Evolutionary conservation across 1,140 invertebrate species (phyloP), one percentile per base, ranked within the genome.

Genomic region (Zaprionus capensis): DNA sequence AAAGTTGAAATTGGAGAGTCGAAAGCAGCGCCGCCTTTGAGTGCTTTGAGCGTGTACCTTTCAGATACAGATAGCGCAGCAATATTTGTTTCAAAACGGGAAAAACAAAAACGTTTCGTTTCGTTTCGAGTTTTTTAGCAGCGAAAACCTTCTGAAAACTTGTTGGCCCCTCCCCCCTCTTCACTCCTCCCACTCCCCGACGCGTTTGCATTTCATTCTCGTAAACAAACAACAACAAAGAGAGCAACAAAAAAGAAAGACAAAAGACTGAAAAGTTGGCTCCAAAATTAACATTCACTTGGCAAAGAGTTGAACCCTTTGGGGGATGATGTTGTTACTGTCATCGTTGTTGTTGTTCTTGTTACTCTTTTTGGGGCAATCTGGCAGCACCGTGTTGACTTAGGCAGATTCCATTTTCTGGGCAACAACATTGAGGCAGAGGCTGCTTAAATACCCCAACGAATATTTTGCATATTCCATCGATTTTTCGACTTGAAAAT

Each of bases 391-490:
- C 34, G 41, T 87, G 84, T 88, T 90, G 85, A 88, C 78, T 90
- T 88, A 84, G 84, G 84, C 80, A 53, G 49, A 44, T 81, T 31
- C 66, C 75, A 73, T 56, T 61, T 68, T 55, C 31, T 44, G 15
- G 64, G 46, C 55, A 65, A 38, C 31, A 65, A 65, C 31, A 20
- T 36, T 51, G 62, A 69, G 38, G 56, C 68, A 34, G 36, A 46
- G 14, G 41, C 53, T 38, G 15, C 3, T 67, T 78, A 73, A 80
- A 77, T 77, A 68, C 68, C 55, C 78, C 78, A 72, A 82, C 72
- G 68, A 79, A 83, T 76, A 88, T 90, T 88, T 90, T 90, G 85
- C 84, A 88, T 90, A 88, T 90, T 84, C 71, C 78, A 88, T 90
- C 75, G 85, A 88, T 84, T 84, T 90, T 83, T 82, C 65, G 80